A percentile compares a stretch with the other conserved stretches of the same genome.
Conservation (phyloP, 2,888 invertebrate genomes). For the Temnothorax rugatulus region DNA sequence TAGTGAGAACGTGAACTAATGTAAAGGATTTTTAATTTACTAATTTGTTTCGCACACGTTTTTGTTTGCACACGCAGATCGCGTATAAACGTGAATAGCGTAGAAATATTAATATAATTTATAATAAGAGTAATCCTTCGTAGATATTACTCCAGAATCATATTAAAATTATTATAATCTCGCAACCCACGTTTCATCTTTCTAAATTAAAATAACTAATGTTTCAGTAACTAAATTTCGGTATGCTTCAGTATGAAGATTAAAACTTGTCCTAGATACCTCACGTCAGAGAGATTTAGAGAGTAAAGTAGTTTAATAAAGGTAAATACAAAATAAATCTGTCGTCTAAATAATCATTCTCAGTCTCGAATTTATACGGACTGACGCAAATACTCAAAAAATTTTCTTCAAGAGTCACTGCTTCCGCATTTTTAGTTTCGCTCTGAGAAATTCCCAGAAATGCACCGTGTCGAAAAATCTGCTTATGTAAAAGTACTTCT, state of each 20-base stretch:
- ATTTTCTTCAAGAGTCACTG: not conserved
- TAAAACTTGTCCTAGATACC: not conserved
- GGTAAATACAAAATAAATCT: slow-evolving; percentile 15
- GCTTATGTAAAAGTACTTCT: not conserved
- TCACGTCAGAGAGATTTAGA: not conserved
- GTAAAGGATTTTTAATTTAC: slow-evolving; percentile 28
- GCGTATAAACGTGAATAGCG: not conserved
- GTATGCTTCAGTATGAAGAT: not conserved
- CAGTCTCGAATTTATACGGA: not conserved
- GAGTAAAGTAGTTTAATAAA: not conserved
- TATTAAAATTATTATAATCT: not conserved
- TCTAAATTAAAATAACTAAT: slow-evolving; percentile 6
- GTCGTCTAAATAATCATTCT: not conserved
- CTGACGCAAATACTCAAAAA: not conserved
- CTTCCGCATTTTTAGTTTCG: slow-evolving; percentile 6
- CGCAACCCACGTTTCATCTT: not conserved
- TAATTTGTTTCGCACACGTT: not conserved
- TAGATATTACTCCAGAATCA: not conserved
- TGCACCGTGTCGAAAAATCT: not conserved
- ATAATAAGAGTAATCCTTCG: not conserved
- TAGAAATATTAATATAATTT: not conserved
- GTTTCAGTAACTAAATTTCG: slow-evolving; percentile 5
- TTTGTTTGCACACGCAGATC: not conserved
- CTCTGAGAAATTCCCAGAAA: not conserved
- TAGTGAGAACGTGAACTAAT: not conserved